A percentile compares a stretch with the other conserved stretches of the same genome.
These are phyloP conservation scores for Egretta garzetta DNA, from an alignment of 2,113 vertebrate genomes.

Conservation along the genomic window DNA sequence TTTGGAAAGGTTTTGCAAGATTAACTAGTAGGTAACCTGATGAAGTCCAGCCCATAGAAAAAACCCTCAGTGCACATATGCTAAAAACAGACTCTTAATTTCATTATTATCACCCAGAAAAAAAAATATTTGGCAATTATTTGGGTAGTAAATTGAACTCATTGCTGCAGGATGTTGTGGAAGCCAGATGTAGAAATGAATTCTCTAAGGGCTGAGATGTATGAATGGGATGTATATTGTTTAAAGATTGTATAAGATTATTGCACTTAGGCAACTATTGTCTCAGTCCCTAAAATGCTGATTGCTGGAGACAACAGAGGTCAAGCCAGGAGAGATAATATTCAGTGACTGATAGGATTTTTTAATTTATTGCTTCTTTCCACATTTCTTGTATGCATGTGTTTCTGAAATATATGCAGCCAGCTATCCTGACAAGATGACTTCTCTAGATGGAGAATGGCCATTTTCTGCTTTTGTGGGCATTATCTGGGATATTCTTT, in stretches of 20 bases:
- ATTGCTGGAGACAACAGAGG: neutral
- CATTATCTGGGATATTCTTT: neutral
- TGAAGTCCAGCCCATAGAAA: neutral
- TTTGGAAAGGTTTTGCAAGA: neutral
- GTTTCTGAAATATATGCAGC: neutral
- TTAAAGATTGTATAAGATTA: neutral
- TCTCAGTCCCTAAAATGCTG: neutral
- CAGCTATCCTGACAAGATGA: neutral
- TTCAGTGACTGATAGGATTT: no score
- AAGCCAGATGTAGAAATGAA: neutral
- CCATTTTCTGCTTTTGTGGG: neutral
- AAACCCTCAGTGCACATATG: fast-evolving
- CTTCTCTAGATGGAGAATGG: neutral
- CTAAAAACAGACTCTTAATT: neutral
- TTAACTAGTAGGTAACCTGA: neutral
- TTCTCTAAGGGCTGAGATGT: neutral
- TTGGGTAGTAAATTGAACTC: neutral
- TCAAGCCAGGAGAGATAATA: neutral
- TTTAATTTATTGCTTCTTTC: neutral
- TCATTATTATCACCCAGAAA: neutral
- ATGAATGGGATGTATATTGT: fast-evolving
- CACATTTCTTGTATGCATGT: fast-evolving
- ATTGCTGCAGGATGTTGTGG: neutral
- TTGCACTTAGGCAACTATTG: neutral
- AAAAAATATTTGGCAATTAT: neutral